These are phyloP conservation scores for Hypsibius dujardini DNA, from an alignment of 1,140 invertebrate species.

Conservation along the genomic window DNA sequence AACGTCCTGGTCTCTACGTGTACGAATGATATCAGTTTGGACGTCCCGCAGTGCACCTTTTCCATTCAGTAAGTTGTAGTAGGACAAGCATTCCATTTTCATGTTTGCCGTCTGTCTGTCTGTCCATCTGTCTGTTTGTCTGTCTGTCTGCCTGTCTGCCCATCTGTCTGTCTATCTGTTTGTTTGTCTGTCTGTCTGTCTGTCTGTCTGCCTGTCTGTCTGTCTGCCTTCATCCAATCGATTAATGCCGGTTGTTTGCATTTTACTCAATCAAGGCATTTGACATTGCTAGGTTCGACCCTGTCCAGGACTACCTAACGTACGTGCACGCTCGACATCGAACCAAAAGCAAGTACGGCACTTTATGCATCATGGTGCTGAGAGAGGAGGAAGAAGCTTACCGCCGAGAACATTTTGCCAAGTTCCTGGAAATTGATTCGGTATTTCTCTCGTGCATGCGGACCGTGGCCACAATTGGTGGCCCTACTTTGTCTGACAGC, in stretches of 20 bases:
- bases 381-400: background rate
- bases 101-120: too few species aligned
- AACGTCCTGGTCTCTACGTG: slow-evolving; percentile 74
- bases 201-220: too few species aligned
- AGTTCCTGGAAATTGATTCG: slow-evolving; percentile 16
- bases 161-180: too few species aligned
- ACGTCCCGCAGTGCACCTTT: slow-evolving; percentile 60
- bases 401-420: background rate
- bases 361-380: background rate
- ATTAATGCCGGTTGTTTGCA: too few species aligned
- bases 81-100: too few species aligned
- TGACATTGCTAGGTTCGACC: slow-evolving; percentile 51
- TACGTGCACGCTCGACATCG: slow-evolving; percentile 43
- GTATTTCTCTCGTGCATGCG: background rate
- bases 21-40: slow-evolving; percentile 66
- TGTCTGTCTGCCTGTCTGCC: too few species aligned
- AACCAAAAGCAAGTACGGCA: slow-evolving; percentile 26
- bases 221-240: too few species aligned
- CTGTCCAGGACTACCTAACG: slow-evolving; percentile 51
- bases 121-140: too few species aligned
- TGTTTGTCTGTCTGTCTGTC: too few species aligned
- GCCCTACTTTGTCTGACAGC: slow-evolving; percentile 19
- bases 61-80: slow-evolving; percentile 56
- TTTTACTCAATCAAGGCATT: slow-evolving; percentile 48
- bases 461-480: slow-evolving; percentile 32